phyloP scores from a whole-genome alignment of 2,797 vertebrate genomes.

The Sebastes oblongus region DNA sequence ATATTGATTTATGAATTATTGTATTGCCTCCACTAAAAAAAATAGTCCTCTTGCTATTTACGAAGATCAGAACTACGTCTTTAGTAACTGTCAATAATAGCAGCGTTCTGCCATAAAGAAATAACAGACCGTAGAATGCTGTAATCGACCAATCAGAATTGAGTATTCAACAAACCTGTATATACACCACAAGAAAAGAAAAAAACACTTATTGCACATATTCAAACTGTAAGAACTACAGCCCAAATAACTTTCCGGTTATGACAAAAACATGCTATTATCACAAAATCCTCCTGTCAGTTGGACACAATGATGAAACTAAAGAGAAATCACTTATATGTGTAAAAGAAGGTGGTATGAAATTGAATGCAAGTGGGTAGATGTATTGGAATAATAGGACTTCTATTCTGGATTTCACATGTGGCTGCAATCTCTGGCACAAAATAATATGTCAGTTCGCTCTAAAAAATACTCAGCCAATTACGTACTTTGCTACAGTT shows the following conservation, averaged over 20 bases:
- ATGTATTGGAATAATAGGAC: constrained; percentile 76
- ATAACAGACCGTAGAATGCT: too few relatives aligned
- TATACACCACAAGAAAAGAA: too few relatives aligned
- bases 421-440: constrained; percentile 63
- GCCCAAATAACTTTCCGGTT: constrained; percentile 19
- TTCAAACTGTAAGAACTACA: background rate
- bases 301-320: constrained; percentile 78
- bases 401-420: constrained; percentile 71
- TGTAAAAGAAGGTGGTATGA: constrained; percentile 55
- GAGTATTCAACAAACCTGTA: too few relatives aligned
- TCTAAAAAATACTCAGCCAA: constrained; percentile 67
- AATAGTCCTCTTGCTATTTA: background rate
- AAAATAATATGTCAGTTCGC: constrained; percentile 53
- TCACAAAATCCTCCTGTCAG: constrained; percentile 48
- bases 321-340: constrained; percentile 71
- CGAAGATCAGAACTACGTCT: too few relatives aligned
- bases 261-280: constrained; percentile 49
- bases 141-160: too few relatives aligned
- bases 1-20: too few relatives aligned
- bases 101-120: too few relatives aligned
- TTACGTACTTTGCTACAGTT: constrained; percentile 56
- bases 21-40: too few relatives aligned
- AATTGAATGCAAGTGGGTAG: constrained; percentile 63
- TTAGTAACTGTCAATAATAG: fast-evolving
- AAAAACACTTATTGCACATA: background rate